Evolutionary conservation across 2,113 vertebrate genomes (phyloP).

Genomic region (Thamnaconus septentrionalis): DNA sequence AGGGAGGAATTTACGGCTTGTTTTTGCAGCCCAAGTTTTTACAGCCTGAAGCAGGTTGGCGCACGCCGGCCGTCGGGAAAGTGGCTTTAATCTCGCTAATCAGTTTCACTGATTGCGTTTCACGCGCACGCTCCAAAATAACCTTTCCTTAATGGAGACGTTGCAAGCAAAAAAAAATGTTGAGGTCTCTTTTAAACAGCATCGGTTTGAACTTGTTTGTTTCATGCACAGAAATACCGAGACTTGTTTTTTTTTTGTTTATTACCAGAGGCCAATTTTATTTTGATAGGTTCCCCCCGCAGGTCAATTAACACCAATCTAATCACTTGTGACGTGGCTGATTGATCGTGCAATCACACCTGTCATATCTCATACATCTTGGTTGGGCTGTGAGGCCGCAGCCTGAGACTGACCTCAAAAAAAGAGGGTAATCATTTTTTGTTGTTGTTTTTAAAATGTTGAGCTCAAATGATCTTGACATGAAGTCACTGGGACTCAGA

Average conservation of each 20-base stretch:
- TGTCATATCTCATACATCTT: constrained; percentile 73
- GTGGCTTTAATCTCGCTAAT: constrained; percentile 28
- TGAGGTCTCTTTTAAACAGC: too few species aligned
- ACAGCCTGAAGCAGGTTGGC: constrained; percentile 2
- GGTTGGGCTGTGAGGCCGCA: constrained; percentile 54
- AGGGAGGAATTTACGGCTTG: constrained; percentile 15
- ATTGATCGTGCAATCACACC: constrained; percentile 69
- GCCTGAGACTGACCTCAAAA: constrained; percentile 32
- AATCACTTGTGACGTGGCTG: constrained; percentile 71
- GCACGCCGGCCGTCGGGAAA: constrained; percentile 26
- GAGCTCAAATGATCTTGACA: too few species aligned
- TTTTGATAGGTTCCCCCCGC: constrained; percentile 42
- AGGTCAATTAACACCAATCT: constrained; percentile 65
- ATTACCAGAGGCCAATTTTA: neutral
- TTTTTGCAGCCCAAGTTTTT: constrained; percentile 20
- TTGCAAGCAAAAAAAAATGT: too few species aligned
- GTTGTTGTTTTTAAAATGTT: too few species aligned
- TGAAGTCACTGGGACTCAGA: too few species aligned
- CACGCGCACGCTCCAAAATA: neutral
- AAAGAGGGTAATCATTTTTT: too few species aligned
- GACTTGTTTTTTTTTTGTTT: neutral
- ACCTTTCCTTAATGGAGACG: neutral
- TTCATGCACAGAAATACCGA: neutral
- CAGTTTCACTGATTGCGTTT: constrained; percentile 36
- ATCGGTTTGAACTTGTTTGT: too few species aligned